Percentiles rank a stretch among this genome's conserved stretches.
These are phyloP conservation scores for Gulo gulo DNA, from an alignment of 2,113 vertebrate genomes.

Conservation along the genomic window DNA sequence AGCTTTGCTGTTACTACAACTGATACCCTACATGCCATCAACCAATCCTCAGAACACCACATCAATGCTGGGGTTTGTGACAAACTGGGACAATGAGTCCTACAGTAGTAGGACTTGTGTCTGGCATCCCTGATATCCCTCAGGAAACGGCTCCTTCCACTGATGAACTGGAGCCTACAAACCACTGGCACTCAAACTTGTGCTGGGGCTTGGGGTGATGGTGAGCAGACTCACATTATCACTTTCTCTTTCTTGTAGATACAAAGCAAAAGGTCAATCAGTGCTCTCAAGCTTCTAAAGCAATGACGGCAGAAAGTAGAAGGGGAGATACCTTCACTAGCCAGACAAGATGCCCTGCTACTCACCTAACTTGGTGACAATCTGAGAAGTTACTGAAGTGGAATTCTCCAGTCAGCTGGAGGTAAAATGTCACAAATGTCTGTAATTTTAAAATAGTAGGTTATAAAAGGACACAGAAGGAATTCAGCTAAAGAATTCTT, in stretches of 20 bases:
- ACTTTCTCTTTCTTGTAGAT: not conserved
- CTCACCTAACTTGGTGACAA: not conserved
- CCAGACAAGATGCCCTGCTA: not conserved
- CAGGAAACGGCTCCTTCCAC: not conserved
- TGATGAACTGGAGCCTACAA: not conserved
- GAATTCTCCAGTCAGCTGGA: not conserved
- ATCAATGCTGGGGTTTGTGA: not conserved
- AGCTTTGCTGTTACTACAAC: not conserved
- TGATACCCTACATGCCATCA: not conserved
- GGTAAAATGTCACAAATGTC: not conserved
- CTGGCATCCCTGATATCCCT: not conserved
- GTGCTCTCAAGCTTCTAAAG: not conserved
- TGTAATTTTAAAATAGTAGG: not conserved
- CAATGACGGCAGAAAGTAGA: not conserved
- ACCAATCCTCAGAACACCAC: not conserved
- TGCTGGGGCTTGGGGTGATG: not conserved
- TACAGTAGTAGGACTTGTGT: not conserved
- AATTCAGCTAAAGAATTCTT: not conserved
- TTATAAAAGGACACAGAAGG: not conserved
- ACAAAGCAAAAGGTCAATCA: not conserved
- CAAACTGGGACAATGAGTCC: not conserved
- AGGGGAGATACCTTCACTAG: not conserved
- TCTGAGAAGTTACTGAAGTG: not conserved
- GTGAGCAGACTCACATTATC: not conserved
- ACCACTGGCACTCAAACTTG: not conserved